A percentile compares a stretch with the other conserved stretches of the same genome.
Evolutionary conservation across 2,888 invertebrate genomes (phyloP).

Genomic region (Shargacucullia verbasci): DNA sequence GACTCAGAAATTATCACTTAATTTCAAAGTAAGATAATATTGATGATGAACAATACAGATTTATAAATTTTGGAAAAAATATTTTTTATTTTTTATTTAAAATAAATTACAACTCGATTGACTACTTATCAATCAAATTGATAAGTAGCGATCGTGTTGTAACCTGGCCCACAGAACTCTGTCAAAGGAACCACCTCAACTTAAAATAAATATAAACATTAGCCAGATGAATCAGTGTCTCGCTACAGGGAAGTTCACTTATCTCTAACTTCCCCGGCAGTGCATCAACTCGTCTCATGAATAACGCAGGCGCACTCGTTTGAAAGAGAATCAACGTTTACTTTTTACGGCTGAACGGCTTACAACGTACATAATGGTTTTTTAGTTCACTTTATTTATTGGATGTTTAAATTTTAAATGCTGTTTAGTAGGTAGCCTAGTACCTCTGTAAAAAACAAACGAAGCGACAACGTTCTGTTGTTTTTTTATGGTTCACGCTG

Average conservation of each 20-base stretch:
- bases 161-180: too few relatives aligned
- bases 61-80: too few relatives aligned
- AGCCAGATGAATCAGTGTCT: slow-evolving; percentile 50
- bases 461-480: too few relatives aligned
- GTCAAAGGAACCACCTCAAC: slow-evolving; percentile 16
- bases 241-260: slow-evolving; percentile 52
- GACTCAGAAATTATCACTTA: too few relatives aligned
- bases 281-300: slow-evolving; percentile 55
- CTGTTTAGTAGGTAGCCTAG: neutral
- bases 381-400: slow-evolving; percentile 17
- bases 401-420: slow-evolving; percentile 7
- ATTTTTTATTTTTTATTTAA: too few relatives aligned
- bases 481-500: neutral
- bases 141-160: too few relatives aligned
- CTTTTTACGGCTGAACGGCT: slow-evolving; percentile 42
- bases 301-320: slow-evolving; percentile 49
- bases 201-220: slow-evolving; percentile 54
- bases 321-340: slow-evolving; percentile 50
- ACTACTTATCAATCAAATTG: too few relatives aligned
- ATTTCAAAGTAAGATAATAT: too few relatives aligned
- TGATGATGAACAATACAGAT: too few relatives aligned
- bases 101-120: too few relatives aligned
- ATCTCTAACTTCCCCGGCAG: slow-evolving; percentile 49
- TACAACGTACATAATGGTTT: slow-evolving; percentile 27
- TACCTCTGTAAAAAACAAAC: too few relatives aligned